phyloP scores from a whole-genome alignment of 2,113 vertebrate genomes.

The Australoheros scitulus region DNA sequence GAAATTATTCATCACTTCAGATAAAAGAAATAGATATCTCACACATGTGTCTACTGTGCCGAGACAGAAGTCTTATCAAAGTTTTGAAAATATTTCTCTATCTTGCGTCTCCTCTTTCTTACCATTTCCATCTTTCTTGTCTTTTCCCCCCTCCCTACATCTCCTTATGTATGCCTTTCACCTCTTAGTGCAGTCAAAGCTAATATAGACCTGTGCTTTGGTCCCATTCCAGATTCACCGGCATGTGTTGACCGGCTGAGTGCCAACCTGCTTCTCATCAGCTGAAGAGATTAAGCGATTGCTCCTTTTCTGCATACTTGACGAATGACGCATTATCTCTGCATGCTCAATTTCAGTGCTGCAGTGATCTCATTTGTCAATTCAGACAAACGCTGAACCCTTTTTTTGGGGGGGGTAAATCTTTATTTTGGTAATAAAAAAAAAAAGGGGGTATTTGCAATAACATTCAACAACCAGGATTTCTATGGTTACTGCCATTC shows the following conservation, averaged over 20 bases:
- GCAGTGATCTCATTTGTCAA: conserved; percentile 54
- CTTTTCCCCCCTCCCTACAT: background rate
- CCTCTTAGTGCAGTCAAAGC: conserved; percentile 20
- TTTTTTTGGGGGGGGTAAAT: background rate
- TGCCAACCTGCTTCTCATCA: conserved; percentile 66
- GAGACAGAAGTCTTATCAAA: conserved; percentile 2
- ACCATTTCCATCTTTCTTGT: background rate
- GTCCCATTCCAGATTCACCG: conserved; percentile 41
- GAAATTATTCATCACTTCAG: conserved; percentile 48
- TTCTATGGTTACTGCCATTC: background rate
- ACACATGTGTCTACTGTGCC: conserved; percentile 15
- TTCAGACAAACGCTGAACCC: conserved; percentile 42
- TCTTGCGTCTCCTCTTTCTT: background rate
- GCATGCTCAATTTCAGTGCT: conserved; percentile 61
- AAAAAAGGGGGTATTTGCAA: conserved; percentile 21
- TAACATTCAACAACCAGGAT: background rate
- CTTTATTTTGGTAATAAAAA: too few relatives aligned
- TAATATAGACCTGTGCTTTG: conserved; percentile 51
- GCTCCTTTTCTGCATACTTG: conserved; percentile 48
- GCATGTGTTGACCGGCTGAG: conserved; percentile 13
- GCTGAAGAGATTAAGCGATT: conserved; percentile 57
- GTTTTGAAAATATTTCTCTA: background rate
- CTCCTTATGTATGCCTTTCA: conserved; percentile 3
- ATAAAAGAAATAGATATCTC: conserved; percentile 31
- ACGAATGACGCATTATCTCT: conserved; percentile 58